Percentiles rank a stretch among this genome's conserved stretches.
Evolutionary conservation across 2,888 invertebrate species (phyloP).

Genomic region (Rugalucina vietnamica): DNA sequence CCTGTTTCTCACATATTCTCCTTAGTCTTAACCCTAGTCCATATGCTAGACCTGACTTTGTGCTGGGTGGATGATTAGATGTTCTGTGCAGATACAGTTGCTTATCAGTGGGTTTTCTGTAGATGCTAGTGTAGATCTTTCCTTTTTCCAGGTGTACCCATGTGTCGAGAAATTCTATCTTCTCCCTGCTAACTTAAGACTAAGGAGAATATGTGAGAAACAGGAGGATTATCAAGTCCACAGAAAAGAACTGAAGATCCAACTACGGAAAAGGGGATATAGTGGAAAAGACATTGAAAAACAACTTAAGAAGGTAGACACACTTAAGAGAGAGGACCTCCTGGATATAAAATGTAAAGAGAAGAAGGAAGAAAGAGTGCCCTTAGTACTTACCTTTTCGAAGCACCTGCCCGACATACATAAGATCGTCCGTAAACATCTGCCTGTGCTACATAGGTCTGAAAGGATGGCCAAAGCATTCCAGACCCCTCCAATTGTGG

Average conservation of each 20-base stretch:
- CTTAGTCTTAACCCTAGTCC: background rate
- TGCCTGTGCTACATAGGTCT: background rate
- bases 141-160: background rate
- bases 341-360: background rate
- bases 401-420: background rate
- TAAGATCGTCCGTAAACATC: background rate
- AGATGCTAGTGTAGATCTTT: background rate
- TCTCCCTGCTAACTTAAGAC: background rate
- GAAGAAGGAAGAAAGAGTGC: background rate
- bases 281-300: background rate
- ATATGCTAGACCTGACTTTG: constrained; percentile 1
- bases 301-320: background rate
- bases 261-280: background rate
- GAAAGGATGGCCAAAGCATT: background rate
- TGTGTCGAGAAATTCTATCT: background rate
- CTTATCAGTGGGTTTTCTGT: background rate
- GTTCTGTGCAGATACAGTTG: background rate
- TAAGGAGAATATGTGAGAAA: background rate
- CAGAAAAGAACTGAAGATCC: background rate
- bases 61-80: background rate
- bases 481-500: background rate
- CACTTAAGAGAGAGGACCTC: background rate
- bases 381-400: background rate
- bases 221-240: background rate
- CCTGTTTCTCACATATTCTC: background rate